Base-by-base conservation (phyloP, 2,113 vertebrate species). In the Hippocampus barbouri region DNA sequence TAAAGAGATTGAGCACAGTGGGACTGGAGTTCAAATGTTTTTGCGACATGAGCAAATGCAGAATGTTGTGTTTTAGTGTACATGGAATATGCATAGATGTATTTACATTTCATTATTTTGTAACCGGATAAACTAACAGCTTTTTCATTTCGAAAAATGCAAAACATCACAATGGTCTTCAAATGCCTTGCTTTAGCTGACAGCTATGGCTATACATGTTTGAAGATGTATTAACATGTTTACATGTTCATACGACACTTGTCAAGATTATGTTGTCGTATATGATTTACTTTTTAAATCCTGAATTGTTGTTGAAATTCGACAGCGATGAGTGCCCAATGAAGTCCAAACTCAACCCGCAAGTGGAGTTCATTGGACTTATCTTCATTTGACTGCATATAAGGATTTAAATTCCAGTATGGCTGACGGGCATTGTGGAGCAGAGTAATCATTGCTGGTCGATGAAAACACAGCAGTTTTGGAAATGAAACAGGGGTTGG, bases 321-420 rank as follows among this genome's bases (percentile, higher is more conserved):
- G 8, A 59, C 25, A 59, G 25, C 16, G 10, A 25, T 57, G 9
- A 53, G 53, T 59, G 10, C 25, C 25, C 23, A 59, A n/a, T 59
- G 12, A 15, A 12, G 56, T 59, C 12, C 6, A 56, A 23, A 56
- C 3, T n/a, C 53, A n/a, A 56, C 21, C 21, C 2, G 10, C 10
- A 20, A 56, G 21, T 56, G 54, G 54, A 23, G n/a, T 11, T 56
- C n/a, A 2, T 16, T 51, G 3, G 51, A 56, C 6, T 56, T 56
- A 56, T 56, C n/a, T 1, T 56, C 53, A 56, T 56, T n/a, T 56
- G n/a, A 56, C 78, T 25, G 45, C 76, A 74, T 69, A 67, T 69
- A 66, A 25, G 30, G 74, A 71, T 60, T 53, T 80, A 41, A 72
- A 80, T 73, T 78, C 76, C 75, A 15, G 43, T 45, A 9, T 45